Conservation (phyloP, 1,140 invertebrate genomes). For the Coboldia fuscipes region DNA sequence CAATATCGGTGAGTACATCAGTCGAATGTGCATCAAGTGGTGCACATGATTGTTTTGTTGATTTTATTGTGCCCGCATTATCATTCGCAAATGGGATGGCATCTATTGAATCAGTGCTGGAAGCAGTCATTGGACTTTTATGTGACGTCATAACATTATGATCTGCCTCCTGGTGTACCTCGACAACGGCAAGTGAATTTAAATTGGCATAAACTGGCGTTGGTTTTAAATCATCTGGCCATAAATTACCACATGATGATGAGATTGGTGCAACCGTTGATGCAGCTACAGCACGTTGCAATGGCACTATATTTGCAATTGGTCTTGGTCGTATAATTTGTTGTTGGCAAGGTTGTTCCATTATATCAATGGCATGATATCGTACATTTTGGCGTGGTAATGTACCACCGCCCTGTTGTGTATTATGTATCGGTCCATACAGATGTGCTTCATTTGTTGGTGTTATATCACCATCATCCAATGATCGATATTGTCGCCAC, state of each 20-base stretch:
- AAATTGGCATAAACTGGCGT: too few relatives aligned
- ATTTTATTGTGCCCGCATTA: constrained; percentile 91
- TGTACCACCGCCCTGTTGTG: constrained; percentile 46
- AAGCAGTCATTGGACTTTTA: too few relatives aligned
- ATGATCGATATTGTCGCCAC: constrained; percentile 67
- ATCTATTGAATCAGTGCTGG: constrained; percentile 80
- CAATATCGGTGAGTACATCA: constrained; percentile 90
- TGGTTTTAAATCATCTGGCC: too few relatives aligned
- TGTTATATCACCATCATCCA: constrained; percentile 74
- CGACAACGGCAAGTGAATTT: too few relatives aligned
- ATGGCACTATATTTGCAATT: too few relatives aligned
- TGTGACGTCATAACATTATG: too few relatives aligned
- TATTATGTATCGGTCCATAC: constrained; percentile 28
- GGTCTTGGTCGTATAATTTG: too few relatives aligned
- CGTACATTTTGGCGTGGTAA: constrained; percentile 55
- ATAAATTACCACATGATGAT: too few relatives aligned
- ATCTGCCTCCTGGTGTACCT: too few relatives aligned
- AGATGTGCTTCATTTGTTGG: constrained; percentile 53
- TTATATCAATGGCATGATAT: constrained; percentile 4
- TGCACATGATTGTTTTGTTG: not conserved
- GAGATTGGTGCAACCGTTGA: too few relatives aligned
- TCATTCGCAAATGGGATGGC: constrained; percentile 96
- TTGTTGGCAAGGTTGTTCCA: too few relatives aligned
- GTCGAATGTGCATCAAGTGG: not conserved
- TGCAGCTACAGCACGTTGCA: too few relatives aligned